phyloP scores from a whole-genome alignment of 2,888 invertebrate species.

The Lithophane leautieri region DNA sequence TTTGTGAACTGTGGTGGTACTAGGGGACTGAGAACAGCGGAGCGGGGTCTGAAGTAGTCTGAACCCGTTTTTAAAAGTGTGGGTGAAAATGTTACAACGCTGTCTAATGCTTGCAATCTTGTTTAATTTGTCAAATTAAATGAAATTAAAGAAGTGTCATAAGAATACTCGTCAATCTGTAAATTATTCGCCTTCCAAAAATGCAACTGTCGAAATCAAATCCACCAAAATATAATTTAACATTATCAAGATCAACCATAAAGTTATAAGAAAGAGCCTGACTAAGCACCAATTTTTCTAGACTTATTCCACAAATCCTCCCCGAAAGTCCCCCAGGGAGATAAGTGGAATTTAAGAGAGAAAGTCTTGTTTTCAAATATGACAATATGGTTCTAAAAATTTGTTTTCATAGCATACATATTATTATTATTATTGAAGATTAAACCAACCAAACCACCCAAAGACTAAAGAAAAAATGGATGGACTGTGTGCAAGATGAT shows the following conservation, averaged over 20 bases:
- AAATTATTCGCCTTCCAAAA: not conserved
- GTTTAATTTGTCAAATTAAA: too few species aligned
- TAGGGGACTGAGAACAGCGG: constrained; percentile 49
- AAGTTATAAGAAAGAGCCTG: not conserved
- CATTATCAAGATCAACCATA: not conserved
- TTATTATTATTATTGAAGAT: too few species aligned
- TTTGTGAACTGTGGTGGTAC: constrained; percentile 79
- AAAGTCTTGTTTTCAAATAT: not conserved
- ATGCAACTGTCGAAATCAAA: not conserved
- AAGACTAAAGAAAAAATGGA: not conserved
- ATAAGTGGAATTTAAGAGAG: too few species aligned
- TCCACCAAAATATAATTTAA: not conserved
- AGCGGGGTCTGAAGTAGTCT: constrained; percentile 2
- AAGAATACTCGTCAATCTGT: not conserved
- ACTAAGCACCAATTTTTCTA: not conserved
- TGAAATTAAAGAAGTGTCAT: not conserved
- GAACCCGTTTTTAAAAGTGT: not conserved
- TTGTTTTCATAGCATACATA: too few species aligned
- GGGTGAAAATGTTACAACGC: not conserved
- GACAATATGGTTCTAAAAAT: not conserved
- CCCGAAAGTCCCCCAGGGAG: too few species aligned
- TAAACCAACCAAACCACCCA: too few species aligned
- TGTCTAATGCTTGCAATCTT: not conserved
- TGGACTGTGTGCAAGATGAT: not conserved
- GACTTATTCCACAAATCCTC: too few species aligned